Conservation (phyloP, 2,797 vertebrate genomes). For the Paramormyrops hopkinsi region DNA sequence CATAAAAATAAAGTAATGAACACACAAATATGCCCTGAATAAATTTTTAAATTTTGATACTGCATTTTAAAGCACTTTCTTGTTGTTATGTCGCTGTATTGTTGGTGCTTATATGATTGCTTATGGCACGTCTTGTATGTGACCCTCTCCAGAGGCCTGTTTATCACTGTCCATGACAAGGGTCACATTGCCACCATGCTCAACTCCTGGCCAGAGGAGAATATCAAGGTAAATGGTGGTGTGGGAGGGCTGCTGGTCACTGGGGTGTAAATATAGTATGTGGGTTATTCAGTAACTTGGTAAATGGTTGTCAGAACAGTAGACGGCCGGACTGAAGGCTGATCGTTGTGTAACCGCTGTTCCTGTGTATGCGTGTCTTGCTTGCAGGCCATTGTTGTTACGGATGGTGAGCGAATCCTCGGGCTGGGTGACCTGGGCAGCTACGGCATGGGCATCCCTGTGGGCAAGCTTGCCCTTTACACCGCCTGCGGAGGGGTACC, state of each 20-base stretch:
- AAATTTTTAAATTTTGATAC: not conserved
- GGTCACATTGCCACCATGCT: conserved; percentile 91
- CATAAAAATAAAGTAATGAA: not conserved
- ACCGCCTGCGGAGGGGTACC: conserved; percentile 76
- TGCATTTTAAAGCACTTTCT: not conserved
- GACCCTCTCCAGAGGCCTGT: conserved; percentile 75
- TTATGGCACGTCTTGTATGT: not conserved
- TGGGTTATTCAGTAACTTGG: not conserved
- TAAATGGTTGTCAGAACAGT: not conserved
- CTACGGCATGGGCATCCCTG: conserved; percentile 80
- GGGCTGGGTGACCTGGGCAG: conserved; percentile 78
- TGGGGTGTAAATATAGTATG: not conserved
- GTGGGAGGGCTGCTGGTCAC: too few relatives aligned
- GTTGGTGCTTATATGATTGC: not conserved
- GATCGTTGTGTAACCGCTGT: not conserved
- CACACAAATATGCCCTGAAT: not conserved
- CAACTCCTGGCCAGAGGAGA: conserved; percentile 91
- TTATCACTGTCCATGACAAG: conserved; percentile 94
- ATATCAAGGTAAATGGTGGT: conserved; percentile 78
- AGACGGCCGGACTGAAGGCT: not conserved
- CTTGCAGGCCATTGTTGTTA: conserved; percentile 75
- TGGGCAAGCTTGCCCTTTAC: conserved; percentile 79
- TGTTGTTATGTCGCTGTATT: not conserved
- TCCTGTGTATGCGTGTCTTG: not conserved
- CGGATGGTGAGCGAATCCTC: conserved; percentile 77